Evolutionary conservation across 2,113 vertebrate genomes (phyloP), one percentile per base, ranked within the genome.

Genomic region (Oncorhynchus clarkii): DNA sequence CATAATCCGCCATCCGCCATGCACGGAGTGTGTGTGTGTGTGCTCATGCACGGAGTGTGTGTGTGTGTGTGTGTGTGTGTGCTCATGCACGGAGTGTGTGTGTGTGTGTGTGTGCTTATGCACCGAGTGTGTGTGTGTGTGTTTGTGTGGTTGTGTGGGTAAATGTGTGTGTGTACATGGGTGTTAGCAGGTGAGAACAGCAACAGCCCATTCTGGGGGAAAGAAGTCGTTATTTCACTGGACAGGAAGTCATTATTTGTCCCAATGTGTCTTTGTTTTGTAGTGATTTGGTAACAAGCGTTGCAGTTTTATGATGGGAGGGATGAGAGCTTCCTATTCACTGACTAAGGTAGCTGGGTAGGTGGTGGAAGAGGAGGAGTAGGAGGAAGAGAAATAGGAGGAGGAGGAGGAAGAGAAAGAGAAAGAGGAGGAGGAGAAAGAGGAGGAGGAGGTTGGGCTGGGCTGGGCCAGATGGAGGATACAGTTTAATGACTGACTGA

Each of bases 291-390:
- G 39, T 60, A 34, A 68, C 20, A 74, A 74, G 75, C 59, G 3
- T 62, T 73, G 67, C 57, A 75, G 69, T 48, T 67, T 75, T 65
- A 62, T 62, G n/a, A 68, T 67, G 78, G 71, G 66, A 45, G 78
- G 64, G 78, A 83, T 79, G 81, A 82, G 81, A 85, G 66, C 76
- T 75, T 86, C 39, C 8, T 45, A 12, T 12, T 45, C 87, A 86
- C 78, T 82, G 88, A 86, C 78, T 82, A 79, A 78, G 76, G 88
- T 45, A 86, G 83, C 39, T 45, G 39, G 39, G 39, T 45, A 9
- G 39, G 39, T 45, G 9, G 39, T 11, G 39, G 39, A 45, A 11
- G 39, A 45, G 39, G 9, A 45, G 0, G 9, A 45, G 39, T 9
- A 45, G 9, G 9, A 45, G 39, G 39, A 45, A 31, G 39, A 39